Evolutionary conservation across 2,113 vertebrate genomes (phyloP).

Genomic region (Lepus europaeus): DNA sequence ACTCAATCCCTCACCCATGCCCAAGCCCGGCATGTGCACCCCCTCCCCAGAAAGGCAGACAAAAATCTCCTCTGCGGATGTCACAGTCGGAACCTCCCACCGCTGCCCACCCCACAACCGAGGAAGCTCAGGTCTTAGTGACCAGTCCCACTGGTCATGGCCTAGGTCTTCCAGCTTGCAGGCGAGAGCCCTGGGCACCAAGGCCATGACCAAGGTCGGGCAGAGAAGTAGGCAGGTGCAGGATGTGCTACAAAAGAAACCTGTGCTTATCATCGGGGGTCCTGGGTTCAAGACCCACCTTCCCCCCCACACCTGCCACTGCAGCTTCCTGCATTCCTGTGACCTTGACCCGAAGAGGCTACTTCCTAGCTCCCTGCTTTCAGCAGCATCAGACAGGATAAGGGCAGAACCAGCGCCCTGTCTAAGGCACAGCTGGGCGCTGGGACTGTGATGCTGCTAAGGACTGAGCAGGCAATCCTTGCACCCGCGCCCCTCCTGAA

Average conservation of each 20-base stretch:
- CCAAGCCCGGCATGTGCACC: not conserved
- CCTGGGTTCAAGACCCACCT: not conserved
- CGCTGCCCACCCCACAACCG: not conserved
- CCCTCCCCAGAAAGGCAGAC: not conserved
- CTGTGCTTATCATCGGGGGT: not conserved
- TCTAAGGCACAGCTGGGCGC: not conserved
- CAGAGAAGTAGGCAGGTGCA: not conserved
- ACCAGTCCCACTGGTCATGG: not conserved
- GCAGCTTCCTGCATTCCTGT: not conserved
- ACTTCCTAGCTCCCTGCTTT: not conserved
- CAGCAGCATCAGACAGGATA: not conserved
- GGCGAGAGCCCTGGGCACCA: not conserved
- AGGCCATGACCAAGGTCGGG: not conserved
- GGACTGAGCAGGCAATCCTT: not conserved
- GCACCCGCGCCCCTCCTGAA: not conserved
- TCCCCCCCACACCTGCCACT: not conserved
- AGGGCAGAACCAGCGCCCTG: not conserved
- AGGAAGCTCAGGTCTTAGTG: not conserved
- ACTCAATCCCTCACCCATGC: rapidly evolving
- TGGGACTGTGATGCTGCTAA: rapidly evolving
- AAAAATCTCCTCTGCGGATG: not conserved
- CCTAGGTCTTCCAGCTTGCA: not conserved
- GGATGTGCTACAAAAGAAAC: not conserved
- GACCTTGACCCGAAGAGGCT: conserved; percentile 15
- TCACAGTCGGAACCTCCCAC: not conserved